These are phyloP conservation scores for Epinephelus cyanopodus DNA, from an alignment of 2,113 vertebrate species.

Conservation along the genomic window DNA sequence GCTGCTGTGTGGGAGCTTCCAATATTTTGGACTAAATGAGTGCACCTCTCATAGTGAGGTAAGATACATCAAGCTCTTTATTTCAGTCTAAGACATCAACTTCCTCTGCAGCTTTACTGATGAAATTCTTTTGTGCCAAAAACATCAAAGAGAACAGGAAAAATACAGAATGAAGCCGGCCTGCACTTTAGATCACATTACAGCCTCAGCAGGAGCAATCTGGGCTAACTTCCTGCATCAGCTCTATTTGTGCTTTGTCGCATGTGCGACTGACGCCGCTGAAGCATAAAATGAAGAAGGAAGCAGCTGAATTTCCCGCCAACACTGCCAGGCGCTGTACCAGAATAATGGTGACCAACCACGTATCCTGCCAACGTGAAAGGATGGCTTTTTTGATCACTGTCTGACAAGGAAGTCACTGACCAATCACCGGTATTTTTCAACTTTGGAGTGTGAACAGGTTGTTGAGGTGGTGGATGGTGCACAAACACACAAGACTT, in stretches of 20 bases:
- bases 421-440: too few relatives aligned
- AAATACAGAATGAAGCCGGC: neutral
- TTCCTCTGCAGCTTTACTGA: neutral
- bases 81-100: neutral
- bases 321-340: too few relatives aligned
- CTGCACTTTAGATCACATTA: slow-evolving; percentile 15
- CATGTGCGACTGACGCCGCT: slow-evolving; percentile 6
- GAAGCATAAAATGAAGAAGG: slow-evolving; percentile 37
- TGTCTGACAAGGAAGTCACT: too few relatives aligned
- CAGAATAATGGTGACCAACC: too few relatives aligned
- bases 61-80: neutral
- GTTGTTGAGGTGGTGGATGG: too few relatives aligned
- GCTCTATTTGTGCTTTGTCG: slow-evolving; percentile 24
- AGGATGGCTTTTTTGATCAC: too few relatives aligned
- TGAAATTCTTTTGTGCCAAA: neutral
- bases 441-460: too few relatives aligned
- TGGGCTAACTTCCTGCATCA: slow-evolving; percentile 34
- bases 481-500: too few relatives aligned
- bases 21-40: neutral
- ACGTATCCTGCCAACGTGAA: too few relatives aligned
- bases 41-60: neutral
- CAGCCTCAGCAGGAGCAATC: slow-evolving; percentile 7
- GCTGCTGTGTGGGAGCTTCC: neutral
- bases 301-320: neutral
- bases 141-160: neutral